phyloP scores from a whole-genome alignment of 2,888 invertebrate species.

The Lepeophtheirus nordmannii region DNA sequence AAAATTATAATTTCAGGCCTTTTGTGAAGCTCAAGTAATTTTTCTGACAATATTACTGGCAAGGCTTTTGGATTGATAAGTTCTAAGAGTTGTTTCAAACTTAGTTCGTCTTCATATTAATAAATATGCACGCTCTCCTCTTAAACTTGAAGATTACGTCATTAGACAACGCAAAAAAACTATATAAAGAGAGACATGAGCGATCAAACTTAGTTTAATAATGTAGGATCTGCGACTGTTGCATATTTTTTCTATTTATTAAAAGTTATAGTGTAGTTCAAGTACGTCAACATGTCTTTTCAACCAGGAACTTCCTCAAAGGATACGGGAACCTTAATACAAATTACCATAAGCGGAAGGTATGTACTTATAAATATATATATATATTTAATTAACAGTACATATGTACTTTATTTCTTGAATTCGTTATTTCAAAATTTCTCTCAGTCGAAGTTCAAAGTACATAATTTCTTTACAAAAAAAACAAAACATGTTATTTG shows the following conservation, averaged over 20 bases:
- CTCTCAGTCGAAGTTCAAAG: not conserved
- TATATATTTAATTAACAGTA: not conserved
- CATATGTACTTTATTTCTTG: not conserved
- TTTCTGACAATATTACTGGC: too few species aligned
- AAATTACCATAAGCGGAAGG: not conserved
- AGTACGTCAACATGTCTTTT: not conserved
- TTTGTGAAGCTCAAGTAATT: too few species aligned
- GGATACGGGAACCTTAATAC: not conserved
- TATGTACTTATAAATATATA: not conserved
- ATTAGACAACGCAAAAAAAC: not conserved
- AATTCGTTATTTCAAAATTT: not conserved
- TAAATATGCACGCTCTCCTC: too few species aligned
- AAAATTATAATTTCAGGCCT: too few species aligned
- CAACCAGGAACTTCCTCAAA: conserved; percentile 1
- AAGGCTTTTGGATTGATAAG: too few species aligned
- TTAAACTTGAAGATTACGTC: not conserved
- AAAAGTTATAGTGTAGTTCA: not conserved
- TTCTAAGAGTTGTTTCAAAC: too few species aligned
- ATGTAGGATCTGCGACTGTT: not conserved
- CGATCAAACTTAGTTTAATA: not conserved
- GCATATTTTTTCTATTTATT: not conserved
- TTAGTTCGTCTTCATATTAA: too few species aligned
- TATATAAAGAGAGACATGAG: not conserved
- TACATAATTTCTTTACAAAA: not conserved
- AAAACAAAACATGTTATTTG: not conserved